Conservation (phyloP, 2,888 invertebrate genomes). For the Theretra japonica region DNA sequence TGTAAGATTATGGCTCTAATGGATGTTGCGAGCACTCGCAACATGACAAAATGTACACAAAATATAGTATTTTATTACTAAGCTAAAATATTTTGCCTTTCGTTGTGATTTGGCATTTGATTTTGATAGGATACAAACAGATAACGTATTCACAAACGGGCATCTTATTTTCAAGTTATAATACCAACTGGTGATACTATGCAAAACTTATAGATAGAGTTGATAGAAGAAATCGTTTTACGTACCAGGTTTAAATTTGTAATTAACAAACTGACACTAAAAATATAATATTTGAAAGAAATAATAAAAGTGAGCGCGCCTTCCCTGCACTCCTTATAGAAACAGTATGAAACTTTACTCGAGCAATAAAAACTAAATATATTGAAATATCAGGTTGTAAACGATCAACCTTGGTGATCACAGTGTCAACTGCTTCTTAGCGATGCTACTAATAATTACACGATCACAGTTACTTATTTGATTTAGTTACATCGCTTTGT, state of each 20-base stretch:
- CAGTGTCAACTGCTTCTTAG: conserved; percentile 53
- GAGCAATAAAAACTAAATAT: conserved; percentile 59
- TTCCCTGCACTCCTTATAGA: conserved; percentile 44
- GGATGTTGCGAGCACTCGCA: too few relatives aligned
- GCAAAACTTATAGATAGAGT: background rate
- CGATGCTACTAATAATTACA: conserved; percentile 30
- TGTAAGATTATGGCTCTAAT: too few relatives aligned
- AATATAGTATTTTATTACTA: background rate
- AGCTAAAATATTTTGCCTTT: background rate
- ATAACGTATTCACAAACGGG: background rate
- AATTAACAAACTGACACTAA: background rate
- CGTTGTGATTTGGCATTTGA: background rate
- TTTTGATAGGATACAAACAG: background rate
- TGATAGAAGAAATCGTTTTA: background rate
- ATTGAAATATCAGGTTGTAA: conserved; percentile 54
- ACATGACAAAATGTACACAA: background rate
- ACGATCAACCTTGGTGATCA: conserved; percentile 49
- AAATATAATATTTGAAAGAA: conserved; percentile 4
- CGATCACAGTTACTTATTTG: conserved; percentile 21
- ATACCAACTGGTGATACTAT: too few relatives aligned
- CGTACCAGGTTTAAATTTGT: background rate
- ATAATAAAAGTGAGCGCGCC: conserved; percentile 33
- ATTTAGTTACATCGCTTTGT: conserved; percentile 16
- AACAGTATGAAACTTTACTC: conserved; percentile 52
- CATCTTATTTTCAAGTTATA: too few relatives aligned